These are phyloP conservation scores for Drusus annulatus DNA, from an alignment of 1,140 invertebrate genomes.

Conservation along the genomic window DNA sequence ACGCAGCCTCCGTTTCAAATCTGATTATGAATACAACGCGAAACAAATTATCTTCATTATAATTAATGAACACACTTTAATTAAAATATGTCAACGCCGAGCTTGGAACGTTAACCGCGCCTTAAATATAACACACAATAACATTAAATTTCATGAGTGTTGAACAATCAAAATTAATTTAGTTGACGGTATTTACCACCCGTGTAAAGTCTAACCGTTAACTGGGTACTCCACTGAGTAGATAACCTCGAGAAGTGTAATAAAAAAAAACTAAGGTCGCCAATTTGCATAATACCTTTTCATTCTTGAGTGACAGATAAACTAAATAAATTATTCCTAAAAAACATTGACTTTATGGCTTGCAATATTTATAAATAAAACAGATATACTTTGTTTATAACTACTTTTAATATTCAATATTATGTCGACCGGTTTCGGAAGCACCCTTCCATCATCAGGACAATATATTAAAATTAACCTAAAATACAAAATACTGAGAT, in stretches of 20 bases:
- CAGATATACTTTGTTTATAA: no score
- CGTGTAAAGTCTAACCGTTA: neutral
- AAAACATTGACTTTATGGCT: no score
- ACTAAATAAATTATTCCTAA: no score
- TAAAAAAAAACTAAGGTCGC: no score
- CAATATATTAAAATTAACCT: no score
- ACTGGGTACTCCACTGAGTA: neutral
- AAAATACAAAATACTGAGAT: no score
- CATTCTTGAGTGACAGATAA: no score
- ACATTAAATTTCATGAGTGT: constrained; percentile 5
- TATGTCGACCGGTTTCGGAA: no score
- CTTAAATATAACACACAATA: neutral
- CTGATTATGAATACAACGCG: neutral
- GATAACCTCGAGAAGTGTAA: neutral
- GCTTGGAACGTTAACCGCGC: neutral
- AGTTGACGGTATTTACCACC: constrained; percentile 12
- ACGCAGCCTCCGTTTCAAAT: neutral
- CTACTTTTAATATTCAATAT: no score
- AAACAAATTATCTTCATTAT: constrained; percentile 7
- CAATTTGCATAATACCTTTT: no score
- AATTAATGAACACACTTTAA: constrained; percentile 7
- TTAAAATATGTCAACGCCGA: constrained; percentile 13
- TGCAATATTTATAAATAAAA: no score
- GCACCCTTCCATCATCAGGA: no score
- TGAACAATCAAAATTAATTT: constrained; percentile 29